A percentile compares a stretch with the other conserved stretches of the same genome.
phyloP scores from a whole-genome alignment of 1,140 invertebrate genomes.

The Matsumurasca onukii region DNA sequence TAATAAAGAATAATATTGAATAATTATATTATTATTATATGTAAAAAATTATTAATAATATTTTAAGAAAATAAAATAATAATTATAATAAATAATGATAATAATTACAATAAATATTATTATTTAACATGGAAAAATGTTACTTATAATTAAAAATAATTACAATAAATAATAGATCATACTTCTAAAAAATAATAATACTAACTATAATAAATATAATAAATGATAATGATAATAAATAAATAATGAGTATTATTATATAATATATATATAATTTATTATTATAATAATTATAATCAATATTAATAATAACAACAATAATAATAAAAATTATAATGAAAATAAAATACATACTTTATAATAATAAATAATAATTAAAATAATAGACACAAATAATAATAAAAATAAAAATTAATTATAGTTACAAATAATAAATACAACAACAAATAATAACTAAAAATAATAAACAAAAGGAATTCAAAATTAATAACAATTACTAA shows the following conservation, averaged over 20 bases:
- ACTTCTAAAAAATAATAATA: too few relatives aligned
- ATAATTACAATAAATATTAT: background rate
- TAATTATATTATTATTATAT: background rate
- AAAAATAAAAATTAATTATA: background rate
- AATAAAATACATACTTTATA: background rate
- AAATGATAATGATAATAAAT: too few relatives aligned
- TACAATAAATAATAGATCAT: too few relatives aligned
- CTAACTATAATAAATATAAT: too few relatives aligned
- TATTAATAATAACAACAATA: too few relatives aligned
- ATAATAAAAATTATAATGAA: background rate
- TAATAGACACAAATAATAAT: background rate
- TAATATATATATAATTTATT: too few relatives aligned
- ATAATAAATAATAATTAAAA: background rate
- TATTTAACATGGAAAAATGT: background rate
- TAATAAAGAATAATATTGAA: background rate
- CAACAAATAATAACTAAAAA: too few relatives aligned
- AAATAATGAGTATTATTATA: too few relatives aligned
- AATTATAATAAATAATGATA: background rate
- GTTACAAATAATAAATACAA: too few relatives aligned
- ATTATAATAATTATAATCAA: too few relatives aligned
- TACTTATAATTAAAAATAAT: constrained; percentile 3
- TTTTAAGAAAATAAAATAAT: background rate
- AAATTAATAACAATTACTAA: too few relatives aligned
- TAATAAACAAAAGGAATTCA: too few relatives aligned
- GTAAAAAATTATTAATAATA: background rate